A percentile compares a stretch with the other conserved stretches of the same genome.
These are phyloP conservation scores for Masnerella sp. DNA, from an alignment of 2,888 invertebrate species.

Conservation along the genomic window DNA sequence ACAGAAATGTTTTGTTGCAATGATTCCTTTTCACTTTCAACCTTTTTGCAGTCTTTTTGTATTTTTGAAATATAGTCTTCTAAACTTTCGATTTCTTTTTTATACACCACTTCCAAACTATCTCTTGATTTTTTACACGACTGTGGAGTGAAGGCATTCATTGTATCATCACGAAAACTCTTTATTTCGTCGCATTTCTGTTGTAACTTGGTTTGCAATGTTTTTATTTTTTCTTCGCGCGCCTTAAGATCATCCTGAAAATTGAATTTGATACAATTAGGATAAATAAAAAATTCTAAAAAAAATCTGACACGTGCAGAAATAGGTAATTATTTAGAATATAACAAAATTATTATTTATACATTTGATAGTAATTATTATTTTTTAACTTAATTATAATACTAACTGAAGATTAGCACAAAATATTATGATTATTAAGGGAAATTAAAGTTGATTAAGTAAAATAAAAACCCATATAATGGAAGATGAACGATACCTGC, in stretches of 20 bases:
- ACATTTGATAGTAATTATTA: too few relatives aligned
- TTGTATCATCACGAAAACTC: conserved; percentile 72
- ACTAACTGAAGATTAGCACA: too few relatives aligned
- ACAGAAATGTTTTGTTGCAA: conserved; percentile 75
- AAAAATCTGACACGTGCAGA: too few relatives aligned
- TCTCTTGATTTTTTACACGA: conserved; percentile 72
- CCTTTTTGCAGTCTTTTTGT: conserved; percentile 79
- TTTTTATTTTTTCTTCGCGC: conserved; percentile 79
- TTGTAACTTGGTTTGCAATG: conserved; percentile 79
- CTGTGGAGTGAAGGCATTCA: conserved; percentile 69
- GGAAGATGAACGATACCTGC: too few relatives aligned
- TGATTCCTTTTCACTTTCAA: conserved; percentile 79
- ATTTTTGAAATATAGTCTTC: conserved; percentile 79
- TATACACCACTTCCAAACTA: conserved; percentile 70
- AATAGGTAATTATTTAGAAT: too few relatives aligned
- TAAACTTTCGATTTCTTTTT: conserved; percentile 79
- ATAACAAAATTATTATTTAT: too few relatives aligned
- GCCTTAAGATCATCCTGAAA: conserved; percentile 81
- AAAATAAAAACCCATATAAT: too few relatives aligned
- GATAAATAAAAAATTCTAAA: too few relatives aligned
- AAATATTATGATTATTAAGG: too few relatives aligned
- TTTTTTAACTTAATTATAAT: too few relatives aligned
- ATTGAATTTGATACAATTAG: too few relatives aligned
- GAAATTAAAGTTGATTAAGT: too few relatives aligned
- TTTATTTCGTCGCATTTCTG: conserved; percentile 76